phyloP scores from a whole-genome alignment of 2,797 vertebrate genomes.

The Varecia variegata region DNA sequence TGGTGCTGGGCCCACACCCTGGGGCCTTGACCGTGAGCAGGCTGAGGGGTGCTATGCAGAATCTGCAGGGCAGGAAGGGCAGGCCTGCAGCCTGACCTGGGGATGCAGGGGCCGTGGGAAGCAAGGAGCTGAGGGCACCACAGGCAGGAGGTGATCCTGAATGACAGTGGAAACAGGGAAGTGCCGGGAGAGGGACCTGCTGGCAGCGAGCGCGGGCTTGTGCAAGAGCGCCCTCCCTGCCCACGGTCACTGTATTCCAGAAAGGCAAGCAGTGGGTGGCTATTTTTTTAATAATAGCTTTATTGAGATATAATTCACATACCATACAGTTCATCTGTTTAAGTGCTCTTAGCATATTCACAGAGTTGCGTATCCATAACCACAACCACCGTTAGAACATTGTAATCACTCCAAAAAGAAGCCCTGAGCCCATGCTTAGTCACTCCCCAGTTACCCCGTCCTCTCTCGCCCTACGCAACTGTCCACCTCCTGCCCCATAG shows the following conservation, averaged over 20 bases:
- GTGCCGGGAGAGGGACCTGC: background rate
- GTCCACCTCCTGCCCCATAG: background rate
- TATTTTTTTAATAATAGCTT: background rate
- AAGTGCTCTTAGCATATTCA: background rate
- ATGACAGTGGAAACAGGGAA: rapidly evolving
- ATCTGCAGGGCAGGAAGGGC: rapidly evolving
- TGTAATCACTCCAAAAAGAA: background rate
- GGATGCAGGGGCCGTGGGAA: background rate
- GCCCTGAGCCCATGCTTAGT: background rate
- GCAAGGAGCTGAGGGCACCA: background rate
- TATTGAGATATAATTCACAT: background rate
- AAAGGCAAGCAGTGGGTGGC: background rate
- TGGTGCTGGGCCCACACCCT: background rate
- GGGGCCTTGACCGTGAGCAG: background rate
- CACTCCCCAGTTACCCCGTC: background rate
- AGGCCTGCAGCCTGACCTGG: background rate
- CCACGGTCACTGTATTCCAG: too few species aligned
- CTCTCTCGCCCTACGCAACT: background rate
- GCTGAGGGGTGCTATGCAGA: too few species aligned
- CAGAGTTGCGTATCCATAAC: background rate
- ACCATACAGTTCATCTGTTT: background rate
- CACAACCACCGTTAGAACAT: background rate
- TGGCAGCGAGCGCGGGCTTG: rapidly evolving
- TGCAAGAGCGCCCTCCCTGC: rapidly evolving
- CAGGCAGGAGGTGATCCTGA: background rate